These are phyloP conservation scores for Archips xylosteana DNA, from an alignment of 2,888 invertebrate genomes.

Conservation along the genomic window DNA sequence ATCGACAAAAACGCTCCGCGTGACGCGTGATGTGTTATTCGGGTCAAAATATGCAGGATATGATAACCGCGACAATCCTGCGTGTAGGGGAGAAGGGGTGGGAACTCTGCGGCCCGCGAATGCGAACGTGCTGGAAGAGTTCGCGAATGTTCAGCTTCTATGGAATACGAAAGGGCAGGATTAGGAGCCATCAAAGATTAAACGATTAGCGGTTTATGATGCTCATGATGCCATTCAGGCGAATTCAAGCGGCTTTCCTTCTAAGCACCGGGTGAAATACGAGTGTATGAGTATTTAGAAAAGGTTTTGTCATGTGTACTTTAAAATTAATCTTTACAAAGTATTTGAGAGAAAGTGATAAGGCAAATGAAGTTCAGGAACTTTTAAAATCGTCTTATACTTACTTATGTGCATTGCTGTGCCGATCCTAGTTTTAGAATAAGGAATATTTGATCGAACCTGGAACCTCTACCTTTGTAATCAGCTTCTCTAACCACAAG, in stretches of 20 bases:
- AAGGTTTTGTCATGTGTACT: no score
- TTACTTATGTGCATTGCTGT: no score
- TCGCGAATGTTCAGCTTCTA: conserved; percentile 27
- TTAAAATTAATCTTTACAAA: no score
- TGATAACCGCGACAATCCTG: conserved; percentile 38
- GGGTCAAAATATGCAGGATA: conserved; percentile 41
- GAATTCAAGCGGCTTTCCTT: neutral
- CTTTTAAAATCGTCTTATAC: no score
- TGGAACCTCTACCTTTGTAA: no score
- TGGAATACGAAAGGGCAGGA: conserved; percentile 35
- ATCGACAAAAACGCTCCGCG: conserved; percentile 33
- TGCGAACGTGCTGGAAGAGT: conserved; percentile 29
- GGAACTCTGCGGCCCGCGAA: conserved; percentile 29
- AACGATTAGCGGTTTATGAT: conserved; percentile 15
- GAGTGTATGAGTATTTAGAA: neutral
- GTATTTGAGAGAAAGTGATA: no score
- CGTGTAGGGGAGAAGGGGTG: conserved; percentile 14
- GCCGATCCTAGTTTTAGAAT: no score
- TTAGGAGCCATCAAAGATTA: conserved; percentile 35
- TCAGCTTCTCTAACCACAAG: no score
- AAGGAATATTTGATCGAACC: no score
- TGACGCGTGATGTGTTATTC: conserved; percentile 37
- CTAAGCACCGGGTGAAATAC: neutral
- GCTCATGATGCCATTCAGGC: neutral
- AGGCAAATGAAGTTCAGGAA: no score